Percentiles rank a stretch among this genome's conserved stretches.
Conservation (phyloP, 2,888 invertebrate genomes). For the Agrotis clavis region DNA sequence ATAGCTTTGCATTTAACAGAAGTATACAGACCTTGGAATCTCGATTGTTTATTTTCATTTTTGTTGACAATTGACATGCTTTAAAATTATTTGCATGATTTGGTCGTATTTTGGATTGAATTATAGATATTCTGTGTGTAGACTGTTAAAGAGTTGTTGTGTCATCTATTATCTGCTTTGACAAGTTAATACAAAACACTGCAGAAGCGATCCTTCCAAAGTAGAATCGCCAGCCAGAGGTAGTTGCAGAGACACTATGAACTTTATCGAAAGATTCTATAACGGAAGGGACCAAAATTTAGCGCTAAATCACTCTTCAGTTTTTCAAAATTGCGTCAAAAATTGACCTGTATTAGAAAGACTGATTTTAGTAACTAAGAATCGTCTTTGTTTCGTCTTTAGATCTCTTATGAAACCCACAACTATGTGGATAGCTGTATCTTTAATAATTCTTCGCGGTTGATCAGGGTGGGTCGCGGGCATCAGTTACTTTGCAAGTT, state of each 20-base stretch:
- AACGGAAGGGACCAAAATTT: not conserved
- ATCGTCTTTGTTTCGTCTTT: not conserved
- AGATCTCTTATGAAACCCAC: too few relatives aligned
- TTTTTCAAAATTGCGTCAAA: not conserved
- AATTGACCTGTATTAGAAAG: not conserved
- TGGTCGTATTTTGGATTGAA: constrained; percentile 4
- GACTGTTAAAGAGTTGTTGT: not conserved
- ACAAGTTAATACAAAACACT: not conserved
- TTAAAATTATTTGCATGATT: constrained; percentile 10
- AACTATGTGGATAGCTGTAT: too few relatives aligned
- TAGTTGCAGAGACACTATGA: not conserved
- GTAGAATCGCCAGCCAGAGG: not conserved
- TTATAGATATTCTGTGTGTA: not conserved
- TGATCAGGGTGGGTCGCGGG: too few relatives aligned
- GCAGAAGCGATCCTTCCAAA: not conserved
- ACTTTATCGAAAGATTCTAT: too few relatives aligned
- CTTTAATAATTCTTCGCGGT: too few relatives aligned
- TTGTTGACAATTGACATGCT: constrained; percentile 18
- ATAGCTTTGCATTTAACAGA: constrained; percentile 23
- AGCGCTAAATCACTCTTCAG: not conserved
- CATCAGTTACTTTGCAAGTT: too few relatives aligned
- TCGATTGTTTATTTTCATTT: constrained; percentile 3
- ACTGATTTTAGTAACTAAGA: not conserved
- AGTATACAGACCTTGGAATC: constrained; percentile 24
- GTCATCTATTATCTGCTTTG: not conserved